Percentiles rank a stretch among this genome's conserved stretches.
phyloP scores from a whole-genome alignment of 2,888 invertebrate genomes.

The Spodoptera littoralis region DNA sequence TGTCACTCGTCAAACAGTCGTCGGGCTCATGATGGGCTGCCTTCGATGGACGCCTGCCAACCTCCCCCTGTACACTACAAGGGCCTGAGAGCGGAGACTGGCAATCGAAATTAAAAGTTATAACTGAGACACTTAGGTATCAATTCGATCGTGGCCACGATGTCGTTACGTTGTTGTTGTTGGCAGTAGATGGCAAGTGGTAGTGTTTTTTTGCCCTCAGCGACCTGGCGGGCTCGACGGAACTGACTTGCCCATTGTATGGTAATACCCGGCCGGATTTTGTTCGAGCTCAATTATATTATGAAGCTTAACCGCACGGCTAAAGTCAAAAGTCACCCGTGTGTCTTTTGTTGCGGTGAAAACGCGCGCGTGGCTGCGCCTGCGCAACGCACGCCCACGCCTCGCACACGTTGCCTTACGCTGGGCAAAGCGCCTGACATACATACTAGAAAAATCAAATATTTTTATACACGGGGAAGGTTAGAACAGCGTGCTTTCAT shows the following conservation, averaged over 20 bases:
- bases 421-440: constrained; percentile 14
- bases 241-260: constrained; percentile 87
- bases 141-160: constrained; percentile 40
- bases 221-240: constrained; percentile 87
- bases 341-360: constrained; percentile 75
- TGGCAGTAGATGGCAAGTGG: constrained; percentile 69
- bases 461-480: too few species aligned
- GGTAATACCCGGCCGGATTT: constrained; percentile 88
- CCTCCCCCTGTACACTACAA: constrained; percentile 62
- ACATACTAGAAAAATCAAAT: background rate
- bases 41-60: constrained; percentile 86
- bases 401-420: constrained; percentile 33
- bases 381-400: constrained; percentile 56
- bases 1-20: constrained; percentile 87
- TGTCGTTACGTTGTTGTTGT: constrained; percentile 57
- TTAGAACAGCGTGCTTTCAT: too few species aligned
- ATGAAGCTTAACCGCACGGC: constrained; percentile 86
- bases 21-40: constrained; percentile 85
- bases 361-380: constrained; percentile 63
- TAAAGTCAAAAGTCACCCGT: constrained; percentile 87
- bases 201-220: constrained; percentile 87
- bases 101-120: constrained; percentile 43
- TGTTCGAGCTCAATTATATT: constrained; percentile 88
- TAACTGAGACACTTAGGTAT: constrained; percentile 47
- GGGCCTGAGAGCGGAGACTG: constrained; percentile 45